These are phyloP conservation scores for Danio aesculapii DNA, from an alignment of 2,797 vertebrate species.

Conservation along the genomic window DNA sequence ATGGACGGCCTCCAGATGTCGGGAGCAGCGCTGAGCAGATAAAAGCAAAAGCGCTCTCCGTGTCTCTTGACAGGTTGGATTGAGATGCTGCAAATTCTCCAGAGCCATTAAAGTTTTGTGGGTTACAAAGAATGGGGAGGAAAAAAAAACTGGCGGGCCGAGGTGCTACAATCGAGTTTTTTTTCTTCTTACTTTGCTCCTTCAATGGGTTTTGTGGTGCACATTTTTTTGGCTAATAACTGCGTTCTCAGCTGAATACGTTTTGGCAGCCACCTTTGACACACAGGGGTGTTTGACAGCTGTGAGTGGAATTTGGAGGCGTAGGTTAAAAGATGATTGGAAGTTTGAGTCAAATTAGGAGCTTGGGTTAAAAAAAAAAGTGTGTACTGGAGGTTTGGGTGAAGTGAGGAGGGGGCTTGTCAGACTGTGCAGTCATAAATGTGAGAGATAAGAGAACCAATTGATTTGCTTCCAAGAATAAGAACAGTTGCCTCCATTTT, in stretches of 20 bases:
- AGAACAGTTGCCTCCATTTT: too few species aligned
- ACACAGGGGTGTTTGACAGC: constrained; percentile 15
- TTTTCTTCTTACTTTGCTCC: constrained; percentile 58
- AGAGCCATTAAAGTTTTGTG: constrained; percentile 73
- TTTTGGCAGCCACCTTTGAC: constrained; percentile 28
- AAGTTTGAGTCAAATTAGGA: constrained; percentile 22
- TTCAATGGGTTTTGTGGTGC: background rate
- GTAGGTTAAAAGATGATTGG: constrained; percentile 27
- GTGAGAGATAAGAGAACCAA: background rate
- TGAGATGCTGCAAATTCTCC: constrained; percentile 79
- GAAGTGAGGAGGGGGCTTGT: constrained; percentile 1
- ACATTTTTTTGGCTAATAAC: constrained; percentile 21
- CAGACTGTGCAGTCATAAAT: background rate
- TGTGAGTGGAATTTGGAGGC: constrained; percentile 32
- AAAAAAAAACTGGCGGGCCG: background rate
- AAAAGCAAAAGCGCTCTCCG: constrained; percentile 69
- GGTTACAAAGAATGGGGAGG: constrained; percentile 64
- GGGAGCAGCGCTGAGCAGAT: constrained; percentile 72
- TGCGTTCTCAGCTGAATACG: constrained; percentile 31
- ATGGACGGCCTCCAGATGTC: constrained; percentile 83
- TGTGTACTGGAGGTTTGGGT: constrained; percentile 20
- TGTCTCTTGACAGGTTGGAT: constrained; percentile 77
- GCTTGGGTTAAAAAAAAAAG: constrained; percentile 55
- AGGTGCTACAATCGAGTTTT: constrained; percentile 53
- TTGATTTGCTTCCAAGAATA: background rate